A percentile compares a stretch with the other conserved stretches of the same genome.
phyloP scores from a whole-genome alignment of 2,113 vertebrate genomes.

The Chloebia gouldiae region DNA sequence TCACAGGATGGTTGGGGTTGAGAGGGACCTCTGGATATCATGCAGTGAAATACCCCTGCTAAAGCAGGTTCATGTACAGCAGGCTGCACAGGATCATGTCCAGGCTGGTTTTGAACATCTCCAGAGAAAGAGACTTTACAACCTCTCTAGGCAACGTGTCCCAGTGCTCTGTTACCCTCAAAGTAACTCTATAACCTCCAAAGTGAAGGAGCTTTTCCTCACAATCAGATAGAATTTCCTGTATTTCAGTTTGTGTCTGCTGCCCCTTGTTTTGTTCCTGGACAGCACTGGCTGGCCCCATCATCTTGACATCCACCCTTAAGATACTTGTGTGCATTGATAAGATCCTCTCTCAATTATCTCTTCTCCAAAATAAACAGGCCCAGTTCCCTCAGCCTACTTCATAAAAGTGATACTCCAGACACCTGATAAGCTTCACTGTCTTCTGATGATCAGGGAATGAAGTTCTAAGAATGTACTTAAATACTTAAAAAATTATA shows the following conservation, averaged over 20 bases:
- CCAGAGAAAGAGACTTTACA: neutral
- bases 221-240: neutral
- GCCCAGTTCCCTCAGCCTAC: neutral
- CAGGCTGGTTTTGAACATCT: neutral
- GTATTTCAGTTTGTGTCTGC: neutral
- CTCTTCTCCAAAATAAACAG: neutral
- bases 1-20: neutral
- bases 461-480: neutral
- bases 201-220: neutral
- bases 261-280: neutral
- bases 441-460: neutral
- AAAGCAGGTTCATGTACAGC: neutral
- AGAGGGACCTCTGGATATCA: neutral
- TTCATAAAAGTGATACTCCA: neutral
- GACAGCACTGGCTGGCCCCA: neutral
- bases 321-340: neutral
- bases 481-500: neutral
- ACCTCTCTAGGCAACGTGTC: neutral
- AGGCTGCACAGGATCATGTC: neutral
- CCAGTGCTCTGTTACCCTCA: neutral
- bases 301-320: neutral
- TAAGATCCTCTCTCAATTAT: neutral
- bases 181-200: neutral
- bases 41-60: too few relatives aligned
- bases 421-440: neutral